Evolutionary conservation across 2,888 invertebrate species (phyloP).

Genomic region (Cryptocephalus moraei): DNA sequence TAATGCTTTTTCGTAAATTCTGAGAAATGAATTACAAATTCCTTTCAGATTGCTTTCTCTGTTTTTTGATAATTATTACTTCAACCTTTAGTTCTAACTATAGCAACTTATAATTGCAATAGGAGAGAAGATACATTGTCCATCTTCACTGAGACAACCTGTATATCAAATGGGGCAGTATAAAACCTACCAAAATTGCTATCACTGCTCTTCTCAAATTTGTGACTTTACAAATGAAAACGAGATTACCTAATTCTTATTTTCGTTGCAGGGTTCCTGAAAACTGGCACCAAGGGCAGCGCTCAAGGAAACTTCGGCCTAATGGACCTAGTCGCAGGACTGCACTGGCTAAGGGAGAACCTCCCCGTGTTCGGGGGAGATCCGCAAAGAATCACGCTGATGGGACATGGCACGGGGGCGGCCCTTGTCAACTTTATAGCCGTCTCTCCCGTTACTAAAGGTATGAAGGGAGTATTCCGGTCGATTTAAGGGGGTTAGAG

Average conservation of each 20-base stretch:
- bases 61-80: too few species aligned
- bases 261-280: slow-evolving; percentile 65
- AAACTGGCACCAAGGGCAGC: slow-evolving; percentile 80
- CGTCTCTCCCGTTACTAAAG: slow-evolving; percentile 90
- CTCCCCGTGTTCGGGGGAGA: slow-evolving; percentile 93
- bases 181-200: background rate
- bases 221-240: too few species aligned
- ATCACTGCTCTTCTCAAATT: background rate
- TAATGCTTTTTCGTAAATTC: too few species aligned
- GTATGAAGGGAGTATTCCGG: slow-evolving; percentile 39
- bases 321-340: slow-evolving; percentile 87
- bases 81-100: too few species aligned
- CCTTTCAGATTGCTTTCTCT: too few species aligned
- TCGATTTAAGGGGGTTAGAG: too few species aligned
- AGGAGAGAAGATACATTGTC: too few species aligned
- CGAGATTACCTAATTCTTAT: background rate
- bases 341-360: slow-evolving; percentile 95
- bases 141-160: too few species aligned
- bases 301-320: slow-evolving; percentile 87
- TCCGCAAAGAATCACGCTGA: slow-evolving; percentile 81
- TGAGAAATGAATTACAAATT: too few species aligned
- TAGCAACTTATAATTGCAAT: too few species aligned
- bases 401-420: slow-evolving; percentile 96
- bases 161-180: too few species aligned
- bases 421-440: slow-evolving; percentile 93